These are phyloP conservation scores for honey bee (Apis mellifera) DNA, from an alignment of 1,140 invertebrate genomes.

Conservation along the genomic window DNA sequence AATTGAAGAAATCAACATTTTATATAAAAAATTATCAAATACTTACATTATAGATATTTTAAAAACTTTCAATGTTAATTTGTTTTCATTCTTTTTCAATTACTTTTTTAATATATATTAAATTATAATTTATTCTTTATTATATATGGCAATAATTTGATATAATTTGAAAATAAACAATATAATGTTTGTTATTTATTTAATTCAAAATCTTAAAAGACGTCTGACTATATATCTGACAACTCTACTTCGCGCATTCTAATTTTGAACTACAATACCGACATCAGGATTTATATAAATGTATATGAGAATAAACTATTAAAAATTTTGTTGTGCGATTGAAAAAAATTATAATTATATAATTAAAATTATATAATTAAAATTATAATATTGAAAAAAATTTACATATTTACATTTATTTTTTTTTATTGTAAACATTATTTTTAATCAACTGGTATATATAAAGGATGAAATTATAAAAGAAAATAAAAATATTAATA, in stretches of 20 bases:
- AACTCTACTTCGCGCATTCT: conserved; percentile 13
- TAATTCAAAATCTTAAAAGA: neutral
- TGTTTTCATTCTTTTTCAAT: neutral
- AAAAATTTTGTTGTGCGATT: neutral
- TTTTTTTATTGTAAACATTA: neutral
- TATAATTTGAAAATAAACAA: too few species aligned
- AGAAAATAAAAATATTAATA: neutral
- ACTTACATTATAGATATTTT: neutral
- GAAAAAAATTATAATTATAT: neutral
- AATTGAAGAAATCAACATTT: neutral
- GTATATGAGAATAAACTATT: too few species aligned
- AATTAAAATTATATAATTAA: too few species aligned
- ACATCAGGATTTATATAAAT: neutral
- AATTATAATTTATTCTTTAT: neutral
- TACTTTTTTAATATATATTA: neutral
- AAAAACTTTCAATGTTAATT: neutral
- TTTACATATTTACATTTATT: neutral
- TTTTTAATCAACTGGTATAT: neutral
- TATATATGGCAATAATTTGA: neutral
- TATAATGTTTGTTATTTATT: neutral
- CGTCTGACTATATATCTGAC: conserved; percentile 19
- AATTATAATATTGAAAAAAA: neutral
- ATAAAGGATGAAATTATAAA: neutral
- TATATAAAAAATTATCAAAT: neutral
- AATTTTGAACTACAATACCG: neutral